A percentile compares a stretch with the other conserved stretches of the same genome.
Evolutionary conservation across 2,113 vertebrate species (phyloP).

Genomic region (Nematolebias whitei): DNA sequence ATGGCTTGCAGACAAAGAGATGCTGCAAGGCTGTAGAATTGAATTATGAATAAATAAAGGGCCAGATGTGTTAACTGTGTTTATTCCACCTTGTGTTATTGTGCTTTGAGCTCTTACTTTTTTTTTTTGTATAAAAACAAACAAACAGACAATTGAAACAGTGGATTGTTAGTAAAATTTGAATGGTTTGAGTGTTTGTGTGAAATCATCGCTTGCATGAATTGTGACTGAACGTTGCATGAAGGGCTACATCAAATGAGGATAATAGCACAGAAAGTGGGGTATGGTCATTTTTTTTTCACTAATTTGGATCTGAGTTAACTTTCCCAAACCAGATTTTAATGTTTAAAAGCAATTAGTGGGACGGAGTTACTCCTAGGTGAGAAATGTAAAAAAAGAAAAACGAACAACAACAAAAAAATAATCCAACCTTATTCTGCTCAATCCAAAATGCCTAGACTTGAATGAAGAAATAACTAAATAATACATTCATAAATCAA

Average conservation of each 20-base stretch:
- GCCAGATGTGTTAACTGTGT: constrained; percentile 5
- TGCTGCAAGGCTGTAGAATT: neutral
- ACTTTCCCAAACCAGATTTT: neutral
- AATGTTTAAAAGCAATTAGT: neutral
- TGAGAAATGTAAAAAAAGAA: too few species aligned
- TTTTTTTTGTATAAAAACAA: neutral
- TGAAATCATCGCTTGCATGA: neutral
- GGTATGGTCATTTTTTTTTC: neutral
- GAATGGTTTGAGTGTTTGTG: constrained; percentile 1
- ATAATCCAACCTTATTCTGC: too few species aligned
- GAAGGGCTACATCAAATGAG: neutral
- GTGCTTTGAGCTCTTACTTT: constrained; percentile 2
- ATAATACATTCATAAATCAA: too few species aligned
- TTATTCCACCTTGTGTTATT: constrained; percentile 6
- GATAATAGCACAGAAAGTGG: neutral
- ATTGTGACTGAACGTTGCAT: constrained; percentile 1
- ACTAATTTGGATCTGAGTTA: neutral
- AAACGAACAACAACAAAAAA: too few species aligned
- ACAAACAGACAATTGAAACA: constrained; percentile 13
- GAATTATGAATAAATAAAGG: constrained; percentile 14
- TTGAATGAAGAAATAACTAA: too few species aligned
- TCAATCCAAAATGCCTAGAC: too few species aligned
- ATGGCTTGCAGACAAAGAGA: constrained; percentile 8
- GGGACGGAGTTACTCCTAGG: neutral
- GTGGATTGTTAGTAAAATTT: constrained; percentile 4